Percentiles rank a stretch among this genome's conserved stretches.
These are phyloP conservation scores for Sterna hirundo DNA, from an alignment of 2,113 vertebrate species.

Conservation along the genomic window DNA sequence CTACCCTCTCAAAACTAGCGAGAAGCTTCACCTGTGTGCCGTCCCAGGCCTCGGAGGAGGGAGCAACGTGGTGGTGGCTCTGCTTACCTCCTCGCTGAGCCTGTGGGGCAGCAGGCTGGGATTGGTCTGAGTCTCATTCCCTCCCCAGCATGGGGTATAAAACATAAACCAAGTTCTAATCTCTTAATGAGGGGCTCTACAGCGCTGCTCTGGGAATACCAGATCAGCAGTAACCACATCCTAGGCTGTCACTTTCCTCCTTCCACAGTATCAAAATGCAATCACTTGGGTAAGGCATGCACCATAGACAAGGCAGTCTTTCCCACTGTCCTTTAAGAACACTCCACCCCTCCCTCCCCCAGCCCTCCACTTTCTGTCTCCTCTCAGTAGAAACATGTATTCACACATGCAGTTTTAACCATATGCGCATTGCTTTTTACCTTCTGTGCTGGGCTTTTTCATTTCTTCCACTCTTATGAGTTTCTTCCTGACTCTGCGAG, in stretches of 20 bases:
- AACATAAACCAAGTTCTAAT: background rate
- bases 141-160: background rate
- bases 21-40: background rate
- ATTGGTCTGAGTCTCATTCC: background rate
- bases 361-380: background rate
- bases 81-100: background rate
- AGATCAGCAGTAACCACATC: constrained; percentile 3
- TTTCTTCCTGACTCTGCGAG: constrained; percentile 94
- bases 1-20: background rate
- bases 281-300: background rate
- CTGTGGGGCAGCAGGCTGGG: background rate
- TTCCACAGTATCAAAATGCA: background rate
- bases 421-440: constrained; percentile 67
- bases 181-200: constrained; percentile 17
- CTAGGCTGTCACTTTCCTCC: background rate
- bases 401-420: background rate
- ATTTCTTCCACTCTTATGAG: constrained; percentile 96
- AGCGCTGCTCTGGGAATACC: background rate
- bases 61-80: background rate
- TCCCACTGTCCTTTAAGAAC: background rate
- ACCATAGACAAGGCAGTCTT: background rate
- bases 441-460: constrained; percentile 90
- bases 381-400: background rate
- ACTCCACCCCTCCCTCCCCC: background rate
- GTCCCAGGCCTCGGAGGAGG: background rate